These are phyloP conservation scores for Pseudoatta argentina DNA, from an alignment of 1,140 invertebrate species.

Conservation along the genomic window DNA sequence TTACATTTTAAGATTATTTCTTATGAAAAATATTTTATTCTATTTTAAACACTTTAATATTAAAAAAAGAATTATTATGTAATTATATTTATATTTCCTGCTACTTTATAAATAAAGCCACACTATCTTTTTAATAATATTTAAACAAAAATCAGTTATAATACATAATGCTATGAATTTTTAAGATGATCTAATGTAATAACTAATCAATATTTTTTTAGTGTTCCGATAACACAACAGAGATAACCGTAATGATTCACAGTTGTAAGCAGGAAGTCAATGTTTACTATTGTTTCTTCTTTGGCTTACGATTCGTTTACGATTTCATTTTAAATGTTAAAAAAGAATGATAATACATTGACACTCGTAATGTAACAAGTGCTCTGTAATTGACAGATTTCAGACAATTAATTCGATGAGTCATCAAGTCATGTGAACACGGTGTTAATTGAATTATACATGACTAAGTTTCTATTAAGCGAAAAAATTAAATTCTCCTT, in stretches of 20 bases:
- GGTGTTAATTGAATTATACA: constrained; percentile 53
- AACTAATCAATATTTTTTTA: not conserved
- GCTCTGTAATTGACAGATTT: constrained; percentile 16
- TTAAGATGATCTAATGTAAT: not conserved
- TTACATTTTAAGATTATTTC: not conserved
- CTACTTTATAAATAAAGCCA: not conserved
- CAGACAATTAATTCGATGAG: constrained; percentile 54
- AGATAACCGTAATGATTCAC: constrained; percentile 42
- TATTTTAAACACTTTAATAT: constrained; percentile 9
- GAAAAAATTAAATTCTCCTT: constrained; percentile 29
- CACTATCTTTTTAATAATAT: not conserved
- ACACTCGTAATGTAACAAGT: not conserved
- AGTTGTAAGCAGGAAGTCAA: constrained; percentile 3
- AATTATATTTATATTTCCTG: constrained; percentile 16
- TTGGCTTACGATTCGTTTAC: not conserved
- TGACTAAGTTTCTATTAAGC: constrained; percentile 40
- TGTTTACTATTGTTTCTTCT: constrained; percentile 13
- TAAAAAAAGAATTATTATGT: not conserved
- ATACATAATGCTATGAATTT: not conserved
- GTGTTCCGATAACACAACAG: constrained; percentile 9
- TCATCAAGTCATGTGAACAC: constrained; percentile 27
- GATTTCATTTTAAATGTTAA: not conserved
- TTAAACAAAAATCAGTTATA: not conserved
- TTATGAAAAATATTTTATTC: not conserved
- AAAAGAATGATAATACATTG: not conserved